Percentiles rank a stretch among this genome's conserved stretches.
These are phyloP conservation scores for Cryptus armator DNA, from an alignment of 2,888 invertebrate species.

Conservation along the genomic window DNA sequence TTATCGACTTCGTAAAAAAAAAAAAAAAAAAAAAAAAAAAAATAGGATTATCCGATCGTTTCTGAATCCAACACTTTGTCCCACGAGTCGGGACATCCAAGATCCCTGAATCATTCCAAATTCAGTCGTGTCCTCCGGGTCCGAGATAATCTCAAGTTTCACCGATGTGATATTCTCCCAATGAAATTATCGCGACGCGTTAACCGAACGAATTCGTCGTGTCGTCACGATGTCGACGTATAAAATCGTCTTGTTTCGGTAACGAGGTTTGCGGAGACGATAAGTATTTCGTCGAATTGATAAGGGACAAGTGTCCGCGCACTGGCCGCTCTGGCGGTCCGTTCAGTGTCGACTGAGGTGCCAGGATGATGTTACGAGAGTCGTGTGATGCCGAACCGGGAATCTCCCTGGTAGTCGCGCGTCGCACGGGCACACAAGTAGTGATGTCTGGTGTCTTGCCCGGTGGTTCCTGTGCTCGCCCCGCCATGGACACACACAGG, in stretches of 20 bases:
- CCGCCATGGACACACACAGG: constrained; percentile 71
- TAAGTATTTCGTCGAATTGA: not conserved
- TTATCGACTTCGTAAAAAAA: not conserved
- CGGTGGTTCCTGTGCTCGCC: constrained; percentile 73
- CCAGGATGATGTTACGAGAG: constrained; percentile 45
- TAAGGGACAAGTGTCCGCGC: constrained; percentile 23
- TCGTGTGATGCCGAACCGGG: constrained; percentile 36
- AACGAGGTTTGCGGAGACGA: not conserved
- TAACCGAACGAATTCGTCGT: no score
- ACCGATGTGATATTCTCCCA: no score
- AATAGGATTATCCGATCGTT: not conserved
- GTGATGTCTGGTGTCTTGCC: constrained; percentile 72
- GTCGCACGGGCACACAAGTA: constrained; percentile 73
- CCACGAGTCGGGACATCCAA: not conserved
- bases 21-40: not conserved
- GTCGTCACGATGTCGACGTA: no score
- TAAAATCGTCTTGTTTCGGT: no score
- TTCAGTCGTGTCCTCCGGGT: not conserved
- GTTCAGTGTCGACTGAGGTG: constrained; percentile 64
- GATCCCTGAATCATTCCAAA: constrained; percentile 4
- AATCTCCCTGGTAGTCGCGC: constrained; percentile 75
- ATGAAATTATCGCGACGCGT: no score
- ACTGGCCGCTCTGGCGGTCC: constrained; percentile 59
- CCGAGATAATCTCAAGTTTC: no score
- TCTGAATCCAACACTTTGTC: not conserved